phyloP scores from a whole-genome alignment of 1,140 invertebrate species.

The Protaetia brevitarsis region DNA sequence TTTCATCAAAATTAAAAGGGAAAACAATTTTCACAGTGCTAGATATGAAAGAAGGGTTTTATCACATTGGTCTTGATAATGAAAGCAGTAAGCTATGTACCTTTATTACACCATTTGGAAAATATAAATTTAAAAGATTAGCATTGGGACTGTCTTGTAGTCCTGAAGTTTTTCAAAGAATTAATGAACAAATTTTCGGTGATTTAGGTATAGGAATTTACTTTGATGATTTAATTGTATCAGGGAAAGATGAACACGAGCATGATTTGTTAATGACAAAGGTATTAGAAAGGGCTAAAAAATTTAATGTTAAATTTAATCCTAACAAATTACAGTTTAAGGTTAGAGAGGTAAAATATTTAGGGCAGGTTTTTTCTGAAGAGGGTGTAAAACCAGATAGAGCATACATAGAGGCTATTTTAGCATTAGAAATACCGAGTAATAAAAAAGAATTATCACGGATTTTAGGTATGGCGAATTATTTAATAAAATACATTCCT shows the following conservation, averaged over 20 bases:
- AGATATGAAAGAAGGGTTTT: slow-evolving; percentile 46
- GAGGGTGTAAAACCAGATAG: slow-evolving; percentile 27
- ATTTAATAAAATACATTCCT: slow-evolving; percentile 30
- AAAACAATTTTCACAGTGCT: slow-evolving; percentile 49
- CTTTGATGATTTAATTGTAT: slow-evolving; percentile 32
- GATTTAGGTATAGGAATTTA: slow-evolving; percentile 29
- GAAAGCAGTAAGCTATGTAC: slow-evolving; percentile 39
- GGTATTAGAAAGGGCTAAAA: slow-evolving; percentile 27
- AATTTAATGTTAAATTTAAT: slow-evolving; percentile 30
- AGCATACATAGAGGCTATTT: slow-evolving; percentile 26
- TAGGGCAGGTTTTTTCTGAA: slow-evolving; percentile 29
- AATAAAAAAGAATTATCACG: slow-evolving; percentile 31
- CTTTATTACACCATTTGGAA: slow-evolving; percentile 46
- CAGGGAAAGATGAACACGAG: slow-evolving; percentile 24
- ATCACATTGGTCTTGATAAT: slow-evolving; percentile 34
- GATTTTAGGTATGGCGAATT: slow-evolving; percentile 31
- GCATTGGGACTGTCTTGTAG: slow-evolving; percentile 45
- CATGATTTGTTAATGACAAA: slow-evolving; percentile 26
- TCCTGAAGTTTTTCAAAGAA: slow-evolving; percentile 46
- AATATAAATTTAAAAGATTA: slow-evolving; percentile 39
- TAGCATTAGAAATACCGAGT: slow-evolving; percentile 19
- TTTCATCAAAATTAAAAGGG: slow-evolving; percentile 36
- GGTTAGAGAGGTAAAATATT: slow-evolving; percentile 23
- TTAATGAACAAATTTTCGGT: slow-evolving; percentile 35
- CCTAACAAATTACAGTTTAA: slow-evolving; percentile 30